Percentiles rank a stretch among this genome's conserved stretches.
These are phyloP conservation scores for Hydractinia echinata DNA, from an alignment of 30 jellyfish, hydroid and myxozoan species.

Conservation along the genomic window DNA sequence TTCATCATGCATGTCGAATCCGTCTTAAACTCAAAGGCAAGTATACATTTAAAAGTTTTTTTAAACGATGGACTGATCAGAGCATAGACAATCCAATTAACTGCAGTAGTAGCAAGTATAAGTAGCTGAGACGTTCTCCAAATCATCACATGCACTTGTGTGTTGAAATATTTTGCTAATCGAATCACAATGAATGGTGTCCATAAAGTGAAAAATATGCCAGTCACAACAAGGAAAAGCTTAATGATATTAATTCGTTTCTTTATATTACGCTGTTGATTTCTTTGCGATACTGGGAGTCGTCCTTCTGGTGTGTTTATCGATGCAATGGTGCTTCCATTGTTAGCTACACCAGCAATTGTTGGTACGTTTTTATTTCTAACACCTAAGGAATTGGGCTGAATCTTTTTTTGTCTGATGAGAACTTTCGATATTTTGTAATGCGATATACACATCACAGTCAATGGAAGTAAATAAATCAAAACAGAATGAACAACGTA, in stretches of 20 bases:
- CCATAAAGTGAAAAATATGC: conserved; percentile 66
- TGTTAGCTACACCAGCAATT: too few relatives aligned
- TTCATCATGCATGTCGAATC: too few relatives aligned
- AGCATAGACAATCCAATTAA: conserved; percentile 73
- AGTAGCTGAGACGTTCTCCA: conserved; percentile 79
- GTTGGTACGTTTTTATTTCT: not conserved
- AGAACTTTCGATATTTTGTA: conserved; percentile 49
- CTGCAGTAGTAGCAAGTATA: conserved; percentile 76
- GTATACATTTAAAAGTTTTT: conserved; percentile 50
- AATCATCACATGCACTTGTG: conserved; percentile 40
- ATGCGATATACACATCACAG: conserved; percentile 80
- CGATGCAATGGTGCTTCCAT: too few relatives aligned
- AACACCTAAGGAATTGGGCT: not conserved
- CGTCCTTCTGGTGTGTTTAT: not conserved
- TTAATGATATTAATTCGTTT: conserved; percentile 37
- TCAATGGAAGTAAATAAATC: conserved; percentile 68
- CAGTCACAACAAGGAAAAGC: conserved; percentile 66
- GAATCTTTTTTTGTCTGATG: conserved; percentile 8
- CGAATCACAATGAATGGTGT: conserved; percentile 82
- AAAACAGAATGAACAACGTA: conserved; percentile 64
- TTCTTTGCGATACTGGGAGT: not conserved
- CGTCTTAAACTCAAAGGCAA: conserved; percentile 35
- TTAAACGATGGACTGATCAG: conserved; percentile 81
- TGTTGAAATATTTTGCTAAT: conserved; percentile 54
- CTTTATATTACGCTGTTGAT: not conserved